These are phyloP conservation scores for Cassiopea xamachana DNA, from an alignment of 30 jellyfish, hydroid and myxozoan genomes.

Conservation along the genomic window DNA sequence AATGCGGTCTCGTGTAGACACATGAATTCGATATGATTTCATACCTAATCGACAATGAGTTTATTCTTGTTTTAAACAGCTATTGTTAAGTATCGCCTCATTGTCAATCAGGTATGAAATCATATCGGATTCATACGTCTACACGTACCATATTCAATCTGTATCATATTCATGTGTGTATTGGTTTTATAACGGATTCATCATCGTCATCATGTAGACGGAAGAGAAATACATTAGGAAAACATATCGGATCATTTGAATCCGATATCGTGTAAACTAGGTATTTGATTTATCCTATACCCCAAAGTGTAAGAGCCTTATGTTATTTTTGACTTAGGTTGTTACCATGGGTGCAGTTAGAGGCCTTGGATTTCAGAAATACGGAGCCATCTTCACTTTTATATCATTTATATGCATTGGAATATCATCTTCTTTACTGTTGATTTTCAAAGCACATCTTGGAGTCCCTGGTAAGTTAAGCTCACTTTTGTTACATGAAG, in stretches of 20 bases:
- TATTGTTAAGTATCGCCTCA: not conserved
- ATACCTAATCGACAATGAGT: too few relatives aligned
- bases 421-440: constrained; percentile 8
- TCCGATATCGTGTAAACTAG: not conserved
- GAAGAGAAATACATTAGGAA: too few relatives aligned
- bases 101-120: not conserved
- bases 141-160: not conserved
- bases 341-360: constrained; percentile 48
- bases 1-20: too few relatives aligned
- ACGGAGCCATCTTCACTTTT: constrained; percentile 58
- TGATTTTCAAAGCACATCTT: constrained; percentile 48
- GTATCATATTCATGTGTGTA: not conserved
- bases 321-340: constrained; percentile 8
- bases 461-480: constrained; percentile 39
- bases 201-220: too few relatives aligned
- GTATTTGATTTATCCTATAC: not conserved
- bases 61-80: not conserved
- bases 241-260: not conserved
- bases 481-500: not conserved
- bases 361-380: constrained; percentile 63
- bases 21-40: too few relatives aligned
- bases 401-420: constrained; percentile 45
- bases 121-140: too few relatives aligned
- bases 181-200: too few relatives aligned
- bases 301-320: not conserved